Conservation (phyloP, 1,140 invertebrate species). For the Drosophila parvula region DNA sequence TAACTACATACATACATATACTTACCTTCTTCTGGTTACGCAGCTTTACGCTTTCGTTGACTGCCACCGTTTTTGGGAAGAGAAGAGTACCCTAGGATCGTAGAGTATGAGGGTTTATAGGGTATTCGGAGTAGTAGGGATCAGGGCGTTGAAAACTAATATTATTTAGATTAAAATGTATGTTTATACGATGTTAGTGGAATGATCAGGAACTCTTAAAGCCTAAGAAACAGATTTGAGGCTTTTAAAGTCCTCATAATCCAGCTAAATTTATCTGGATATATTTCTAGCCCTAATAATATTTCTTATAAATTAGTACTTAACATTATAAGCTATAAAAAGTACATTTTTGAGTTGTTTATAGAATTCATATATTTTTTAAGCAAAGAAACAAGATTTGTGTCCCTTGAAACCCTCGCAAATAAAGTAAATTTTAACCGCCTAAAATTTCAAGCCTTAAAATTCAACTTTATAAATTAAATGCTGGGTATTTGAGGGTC, state of each 20-base stretch:
- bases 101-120: neutral
- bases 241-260: neutral
- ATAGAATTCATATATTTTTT: too few species aligned
- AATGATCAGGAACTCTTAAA: neutral
- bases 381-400: too few species aligned
- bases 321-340: too few species aligned
- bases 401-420: too few species aligned
- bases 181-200: accelerated
- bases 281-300: too few species aligned
- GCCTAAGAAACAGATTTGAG: neutral
- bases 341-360: too few species aligned
- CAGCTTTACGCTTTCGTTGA: conserved; percentile 67
- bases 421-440: too few species aligned
- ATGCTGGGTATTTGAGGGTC: neutral
- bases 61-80: conserved; percentile 38
- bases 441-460: too few species aligned
- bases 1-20: too few species aligned
- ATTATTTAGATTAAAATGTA: neutral
- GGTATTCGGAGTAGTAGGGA: neutral
- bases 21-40: conserved; percentile 58
- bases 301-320: too few species aligned
- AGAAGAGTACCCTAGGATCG: neutral
- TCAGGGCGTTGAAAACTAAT: accelerated
- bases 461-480: neutral
- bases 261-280: neutral